phyloP scores from a whole-genome alignment of 2,113 vertebrate species.

The Brachypodius melanocephalos region DNA sequence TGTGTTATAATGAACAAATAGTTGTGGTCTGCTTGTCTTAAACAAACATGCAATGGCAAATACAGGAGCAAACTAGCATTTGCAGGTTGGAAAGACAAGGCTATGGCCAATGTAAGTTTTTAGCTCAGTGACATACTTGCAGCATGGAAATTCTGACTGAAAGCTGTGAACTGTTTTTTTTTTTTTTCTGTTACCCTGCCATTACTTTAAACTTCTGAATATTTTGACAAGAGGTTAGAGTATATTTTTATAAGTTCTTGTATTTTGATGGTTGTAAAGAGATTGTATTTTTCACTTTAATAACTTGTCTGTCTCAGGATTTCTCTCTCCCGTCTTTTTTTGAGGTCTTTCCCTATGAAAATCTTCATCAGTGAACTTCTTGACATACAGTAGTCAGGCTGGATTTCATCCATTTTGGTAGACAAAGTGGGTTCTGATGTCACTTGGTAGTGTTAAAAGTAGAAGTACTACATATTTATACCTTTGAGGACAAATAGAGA shows the following conservation, averaged over 20 bases:
- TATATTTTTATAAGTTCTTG: background rate
- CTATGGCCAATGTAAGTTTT: background rate
- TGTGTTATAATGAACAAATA: background rate
- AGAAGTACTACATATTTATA: background rate
- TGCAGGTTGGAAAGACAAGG: background rate
- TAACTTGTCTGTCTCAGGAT: background rate
- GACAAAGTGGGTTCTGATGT: background rate
- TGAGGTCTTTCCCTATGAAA: background rate
- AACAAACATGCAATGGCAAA: background rate
- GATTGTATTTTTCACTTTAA: background rate
- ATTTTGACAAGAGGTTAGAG: background rate
- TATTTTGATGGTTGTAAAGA: background rate
- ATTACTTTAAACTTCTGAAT: background rate
- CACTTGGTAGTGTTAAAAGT: background rate
- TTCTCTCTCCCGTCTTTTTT: background rate
- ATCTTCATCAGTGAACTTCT: background rate
- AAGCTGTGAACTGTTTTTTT: background rate
- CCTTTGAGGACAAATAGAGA: background rate
- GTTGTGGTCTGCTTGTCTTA: background rate
- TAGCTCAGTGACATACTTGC: background rate
- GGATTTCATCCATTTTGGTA: background rate
- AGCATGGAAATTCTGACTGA: background rate
- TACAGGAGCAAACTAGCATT: background rate
- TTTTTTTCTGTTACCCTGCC: background rate
- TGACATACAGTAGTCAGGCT: background rate